Evolutionary conservation across 2,797 vertebrate species (phyloP).

Genomic region (Pangasius mekongensis): DNA sequence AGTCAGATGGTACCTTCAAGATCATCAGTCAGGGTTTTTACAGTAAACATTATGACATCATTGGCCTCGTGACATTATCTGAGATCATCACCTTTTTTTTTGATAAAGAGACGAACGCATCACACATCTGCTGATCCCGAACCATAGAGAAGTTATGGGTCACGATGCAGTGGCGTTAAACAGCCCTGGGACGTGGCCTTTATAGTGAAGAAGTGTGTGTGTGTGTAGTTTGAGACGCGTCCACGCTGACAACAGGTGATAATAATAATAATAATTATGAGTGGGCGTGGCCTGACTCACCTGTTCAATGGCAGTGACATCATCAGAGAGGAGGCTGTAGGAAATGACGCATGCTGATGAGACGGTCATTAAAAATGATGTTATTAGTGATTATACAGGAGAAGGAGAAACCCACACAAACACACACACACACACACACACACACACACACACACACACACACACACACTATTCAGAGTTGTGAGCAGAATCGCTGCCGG

Average conservation of each 20-base stretch:
- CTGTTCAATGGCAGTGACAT: slow-evolving; percentile 62
- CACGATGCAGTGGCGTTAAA: not conserved
- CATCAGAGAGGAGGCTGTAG: not conserved
- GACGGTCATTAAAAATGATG: not conserved
- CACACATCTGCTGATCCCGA: not conserved
- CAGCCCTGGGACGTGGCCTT: not conserved
- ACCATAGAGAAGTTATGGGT: not conserved
- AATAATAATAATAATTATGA: not conserved
- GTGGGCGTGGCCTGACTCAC: slow-evolving; percentile 64
- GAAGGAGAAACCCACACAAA: not conserved
- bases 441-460: slow-evolving; percentile 19
- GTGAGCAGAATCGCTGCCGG: not conserved
- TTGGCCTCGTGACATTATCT: slow-evolving; percentile 17
- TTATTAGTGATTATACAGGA: slow-evolving; percentile 9
- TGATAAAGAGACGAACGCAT: not conserved
- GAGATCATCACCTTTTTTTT: not conserved
- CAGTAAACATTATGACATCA: slow-evolving; percentile 31
- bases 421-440: slow-evolving; percentile 3
- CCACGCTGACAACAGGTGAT: not conserved
- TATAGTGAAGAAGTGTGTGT: not conserved
- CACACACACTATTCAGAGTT: not conserved
- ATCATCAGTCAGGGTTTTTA: slow-evolving; percentile 17
- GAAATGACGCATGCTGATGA: slow-evolving; percentile 13
- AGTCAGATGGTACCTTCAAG: not conserved
- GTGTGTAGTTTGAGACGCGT: not conserved